Conservation (phyloP, 2,888 invertebrate genomes). For the Pyrrhosoma nymphula region DNA sequence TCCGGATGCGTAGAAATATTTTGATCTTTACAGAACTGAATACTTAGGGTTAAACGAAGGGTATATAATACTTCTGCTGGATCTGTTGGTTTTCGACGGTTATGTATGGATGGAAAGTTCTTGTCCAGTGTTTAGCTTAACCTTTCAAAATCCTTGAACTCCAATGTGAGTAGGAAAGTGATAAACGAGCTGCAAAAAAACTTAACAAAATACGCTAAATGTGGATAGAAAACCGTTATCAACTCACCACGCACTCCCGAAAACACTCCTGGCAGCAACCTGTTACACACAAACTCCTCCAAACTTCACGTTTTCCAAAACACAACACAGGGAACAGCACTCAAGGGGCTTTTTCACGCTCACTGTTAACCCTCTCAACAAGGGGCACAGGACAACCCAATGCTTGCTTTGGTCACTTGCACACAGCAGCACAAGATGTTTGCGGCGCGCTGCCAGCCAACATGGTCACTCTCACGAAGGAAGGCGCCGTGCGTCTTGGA, state of each 20-base stretch:
- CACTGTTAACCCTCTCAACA: neutral
- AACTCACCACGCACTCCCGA: neutral
- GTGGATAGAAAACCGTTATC: neutral
- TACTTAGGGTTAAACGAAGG: too few relatives aligned
- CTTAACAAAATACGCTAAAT: neutral
- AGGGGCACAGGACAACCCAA: neutral
- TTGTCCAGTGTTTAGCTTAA: too few relatives aligned
- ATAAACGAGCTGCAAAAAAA: neutral
- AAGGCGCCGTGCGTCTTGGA: neutral
- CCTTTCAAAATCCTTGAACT: neutral
- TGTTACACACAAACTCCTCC: neutral
- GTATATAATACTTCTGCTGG: too few relatives aligned
- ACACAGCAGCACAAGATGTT: neutral
- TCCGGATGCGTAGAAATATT: too few relatives aligned
- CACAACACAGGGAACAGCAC: neutral
- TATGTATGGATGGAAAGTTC: too few relatives aligned
- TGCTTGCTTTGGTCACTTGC: neutral
- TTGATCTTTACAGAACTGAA: too few relatives aligned
- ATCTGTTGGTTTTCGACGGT: too few relatives aligned
- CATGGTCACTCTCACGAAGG: constrained; percentile 26
- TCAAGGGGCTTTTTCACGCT: neutral
- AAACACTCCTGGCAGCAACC: neutral
- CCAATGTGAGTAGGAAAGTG: neutral
- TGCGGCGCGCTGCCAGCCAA: neutral
- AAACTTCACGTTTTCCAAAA: constrained; percentile 13